Evolutionary conservation across 2,797 vertebrate species (phyloP), one percentile per base, ranked within the genome.

Genomic region (Leontocebus nigricollis): DNA sequence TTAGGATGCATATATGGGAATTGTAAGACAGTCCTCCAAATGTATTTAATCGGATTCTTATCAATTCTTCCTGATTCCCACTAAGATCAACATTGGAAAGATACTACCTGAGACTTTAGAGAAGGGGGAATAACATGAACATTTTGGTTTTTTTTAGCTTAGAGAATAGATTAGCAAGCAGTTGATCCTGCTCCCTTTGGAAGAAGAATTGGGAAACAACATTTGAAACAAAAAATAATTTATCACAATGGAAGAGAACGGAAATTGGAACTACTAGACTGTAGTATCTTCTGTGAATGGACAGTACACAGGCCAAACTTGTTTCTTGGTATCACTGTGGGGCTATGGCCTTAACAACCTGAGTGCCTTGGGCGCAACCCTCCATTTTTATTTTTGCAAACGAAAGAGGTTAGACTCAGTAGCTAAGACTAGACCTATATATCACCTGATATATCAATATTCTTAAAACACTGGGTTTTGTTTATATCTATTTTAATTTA

Each of bases 401-500:
- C 36, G 14, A 67, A 77, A 67, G 30, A 70, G 22, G 4, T 44
- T 64, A 26, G 41, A 76, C 17, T 52, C 46, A 82, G 15, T 36
- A 76, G 48, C 12, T 59, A 80, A 92, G 14, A 52, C 11, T 70
- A 86, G n/a, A 19, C 7, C 44, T 39, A 73, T 30, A 48, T 80
- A 94, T 73, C 14, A 82, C 14, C 27, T 36, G 26, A 44, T 79
- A 14, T 48, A 67, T 80, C 59, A 64, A 12, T 26, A 50, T 55
- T 83, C 48, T 72, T 36, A 52, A 48, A 82, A 83, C 17, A 85
- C 26, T 61, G 8, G 6, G 46, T 20, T 90, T 70, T 95, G 22
- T 77, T 86, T 87, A 79, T n/a, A 50, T 55, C 33, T 90, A 41
- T 81, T 88, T 82, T 85, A 85, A 90, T 94, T 82, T 80, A 94